Evolutionary conservation across 2,797 vertebrate genomes (phyloP).

Genomic region (Cryptoblepharus egeriae): DNA sequence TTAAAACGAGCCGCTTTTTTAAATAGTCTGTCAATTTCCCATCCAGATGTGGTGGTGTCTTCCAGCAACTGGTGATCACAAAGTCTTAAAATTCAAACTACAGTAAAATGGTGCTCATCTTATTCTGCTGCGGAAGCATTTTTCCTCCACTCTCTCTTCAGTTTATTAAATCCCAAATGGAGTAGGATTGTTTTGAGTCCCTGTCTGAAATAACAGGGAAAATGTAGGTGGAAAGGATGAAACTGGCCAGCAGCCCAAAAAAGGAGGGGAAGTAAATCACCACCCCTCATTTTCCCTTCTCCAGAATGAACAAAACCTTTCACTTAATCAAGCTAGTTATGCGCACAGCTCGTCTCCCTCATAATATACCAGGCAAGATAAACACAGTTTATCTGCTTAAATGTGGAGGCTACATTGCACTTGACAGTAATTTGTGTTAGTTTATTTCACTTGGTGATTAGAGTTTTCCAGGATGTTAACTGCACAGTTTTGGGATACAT

Average conservation of each 20-base stretch:
- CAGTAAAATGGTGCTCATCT: background rate
- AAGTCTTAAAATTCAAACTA: constrained; percentile 11
- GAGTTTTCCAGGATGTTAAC: constrained; percentile 8
- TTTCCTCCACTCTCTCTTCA: background rate
- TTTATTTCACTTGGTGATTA: constrained; percentile 32
- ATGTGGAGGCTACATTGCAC: background rate
- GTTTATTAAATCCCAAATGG: background rate
- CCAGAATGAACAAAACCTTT: background rate
- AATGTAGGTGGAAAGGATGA: background rate
- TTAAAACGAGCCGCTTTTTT: constrained; percentile 22
- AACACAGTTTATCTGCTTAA: background rate
- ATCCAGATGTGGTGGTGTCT: constrained; percentile 49
- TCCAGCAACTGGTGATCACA: constrained; percentile 35
- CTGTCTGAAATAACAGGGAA: background rate
- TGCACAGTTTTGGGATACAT: background rate
- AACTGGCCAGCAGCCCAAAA: background rate
- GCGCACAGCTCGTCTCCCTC: background rate
- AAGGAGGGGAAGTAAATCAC: background rate
- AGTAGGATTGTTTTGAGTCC: no score
- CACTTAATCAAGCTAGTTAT: background rate
- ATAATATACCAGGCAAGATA: background rate
- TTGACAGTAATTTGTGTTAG: constrained; percentile 16
- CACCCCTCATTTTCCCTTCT: background rate
- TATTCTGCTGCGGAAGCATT: background rate
- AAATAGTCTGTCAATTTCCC: constrained; percentile 14